Evolutionary conservation across 1,140 invertebrate genomes (phyloP), one percentile per base, ranked within the genome.

Genomic region (Sarcophaga bullata): DNA sequence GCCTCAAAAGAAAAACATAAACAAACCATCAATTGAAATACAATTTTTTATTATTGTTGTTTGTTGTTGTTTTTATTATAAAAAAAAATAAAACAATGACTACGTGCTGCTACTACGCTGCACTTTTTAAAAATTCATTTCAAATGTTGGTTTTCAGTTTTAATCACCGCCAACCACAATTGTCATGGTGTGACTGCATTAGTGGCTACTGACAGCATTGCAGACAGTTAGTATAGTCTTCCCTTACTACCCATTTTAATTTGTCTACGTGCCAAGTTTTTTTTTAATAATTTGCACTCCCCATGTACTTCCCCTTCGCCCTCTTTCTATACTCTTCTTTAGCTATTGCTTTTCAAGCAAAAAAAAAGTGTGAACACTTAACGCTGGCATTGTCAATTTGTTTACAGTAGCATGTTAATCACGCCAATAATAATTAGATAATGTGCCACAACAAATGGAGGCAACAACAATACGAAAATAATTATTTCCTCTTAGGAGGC

Each of bases 241-340:
- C 25, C 25, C 6, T 25, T 62, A 17, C 19, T 68, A 19, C 8
- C 19, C 62, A 68, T 68, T 68, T 68, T 68, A 68, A 68, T 68
- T 68, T 68, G 62, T 19, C 17, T 68, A 68, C 62, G 62, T 68
- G 62, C 62, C 62, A 68, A 68, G 62, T 19, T 68, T 68, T 68
- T 68, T 68, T 68, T 68, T 19, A 19, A 10, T 10, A 52, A 13
- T 52, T 52, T 52, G 13, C 50, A 10, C 13, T 52, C 13, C 50
- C 50, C 0, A 52, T n/a, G n/a, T n/a, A n/a, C n/a, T n/a, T n/a
- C n/a, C n/a, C 50, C 8, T 3, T 10, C 50, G 0, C 6, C 8
- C 8, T 52, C 6, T 68, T 19, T 19, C 19, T 68, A 25, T 68
- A 19, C 4, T 68, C 15, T n/a, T 58, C n/a, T 58, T n/a, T 13